A percentile compares a stretch with the other conserved stretches of the same genome.
These are phyloP conservation scores for Eubucco bourcierii DNA, from an alignment of 2,113 vertebrate species.

Conservation along the genomic window DNA sequence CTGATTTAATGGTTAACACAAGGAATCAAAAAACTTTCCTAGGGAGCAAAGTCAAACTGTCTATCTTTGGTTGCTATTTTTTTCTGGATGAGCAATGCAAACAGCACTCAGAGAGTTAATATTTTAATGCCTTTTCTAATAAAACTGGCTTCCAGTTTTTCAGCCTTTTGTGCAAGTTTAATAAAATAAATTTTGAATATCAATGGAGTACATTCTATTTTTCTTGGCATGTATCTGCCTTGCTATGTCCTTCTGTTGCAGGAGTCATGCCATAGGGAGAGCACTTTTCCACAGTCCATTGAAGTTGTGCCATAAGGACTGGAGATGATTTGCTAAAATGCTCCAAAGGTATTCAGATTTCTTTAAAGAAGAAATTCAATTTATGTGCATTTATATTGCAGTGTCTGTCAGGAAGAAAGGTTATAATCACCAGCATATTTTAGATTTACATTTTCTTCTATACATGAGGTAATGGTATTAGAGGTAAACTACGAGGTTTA, in stretches of 20 bases:
- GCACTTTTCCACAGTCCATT: constrained; percentile 90
- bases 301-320: constrained; percentile 92
- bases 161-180: constrained; percentile 88
- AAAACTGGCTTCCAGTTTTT: constrained; percentile 65
- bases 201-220: constrained; percentile 93
- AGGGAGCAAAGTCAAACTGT: constrained; percentile 19
- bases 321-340: constrained; percentile 96
- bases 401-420: constrained; percentile 96
- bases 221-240: constrained; percentile 86
- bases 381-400: constrained; percentile 99
- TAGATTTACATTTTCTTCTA: constrained; percentile 84
- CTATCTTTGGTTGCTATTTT: background rate
- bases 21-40: background rate
- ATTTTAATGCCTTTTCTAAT: constrained; percentile 65
- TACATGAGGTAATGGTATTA: constrained; percentile 83
- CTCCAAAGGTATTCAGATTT: constrained; percentile 95
- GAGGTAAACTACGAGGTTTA: constrained; percentile 76
- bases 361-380: constrained; percentile 98
- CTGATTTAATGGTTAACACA: constrained; percentile 57
- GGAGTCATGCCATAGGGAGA: constrained; percentile 86
- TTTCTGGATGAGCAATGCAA: background rate
- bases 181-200: constrained; percentile 98
- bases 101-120: constrained; percentile 67
- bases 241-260: constrained; percentile 74
- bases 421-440: constrained; percentile 95